Evolutionary conservation across 2,888 invertebrate species (phyloP).

Genomic region (Drosophila engyochracea): DNA sequence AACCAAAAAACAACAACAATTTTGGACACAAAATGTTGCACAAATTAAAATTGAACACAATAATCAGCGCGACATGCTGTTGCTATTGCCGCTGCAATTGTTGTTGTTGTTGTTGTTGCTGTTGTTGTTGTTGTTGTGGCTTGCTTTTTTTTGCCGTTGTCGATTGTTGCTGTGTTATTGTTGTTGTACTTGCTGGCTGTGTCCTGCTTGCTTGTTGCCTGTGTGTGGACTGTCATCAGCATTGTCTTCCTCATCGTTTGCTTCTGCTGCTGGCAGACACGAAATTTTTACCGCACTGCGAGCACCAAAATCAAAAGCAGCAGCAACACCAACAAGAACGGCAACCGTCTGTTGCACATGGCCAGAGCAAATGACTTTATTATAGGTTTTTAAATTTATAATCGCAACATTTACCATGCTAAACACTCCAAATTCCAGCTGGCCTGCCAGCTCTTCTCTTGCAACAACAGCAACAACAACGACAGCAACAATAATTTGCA

Average conservation of each 20-base stretch:
- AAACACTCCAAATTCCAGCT: conserved; percentile 68
- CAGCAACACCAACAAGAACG: neutral
- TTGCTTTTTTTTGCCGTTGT: conserved; percentile 27
- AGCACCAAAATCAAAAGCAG: conserved; percentile 27
- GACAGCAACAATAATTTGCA: conserved; percentile 36
- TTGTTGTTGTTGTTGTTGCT: conserved; percentile 22
- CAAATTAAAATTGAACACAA: conserved; percentile 79
- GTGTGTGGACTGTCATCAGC: conserved; percentile 25
- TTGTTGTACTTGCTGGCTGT: conserved; percentile 24
- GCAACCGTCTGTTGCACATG: conserved; percentile 51
- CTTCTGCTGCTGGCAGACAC: conserved; percentile 6
- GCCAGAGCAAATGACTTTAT: conserved; percentile 75
- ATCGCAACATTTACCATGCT: conserved; percentile 74
- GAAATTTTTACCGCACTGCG: conserved; percentile 29
- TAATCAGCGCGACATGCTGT: conserved; percentile 69
- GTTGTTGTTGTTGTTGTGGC: conserved; percentile 12
- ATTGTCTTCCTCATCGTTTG: conserved; percentile 7
- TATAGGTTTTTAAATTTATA: conserved; percentile 80
- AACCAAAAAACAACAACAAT: conserved; percentile 27
- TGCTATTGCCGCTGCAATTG: conserved; percentile 15
- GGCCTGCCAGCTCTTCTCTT: conserved; percentile 34
- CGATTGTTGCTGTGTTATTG: conserved; percentile 13
- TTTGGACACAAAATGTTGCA: conserved; percentile 72
- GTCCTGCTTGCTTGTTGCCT: conserved; percentile 11
- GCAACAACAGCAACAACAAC: conserved; percentile 14